Base-by-base conservation (phyloP, 2,113 vertebrate species). In the Gymnorhina tibicen region DNA sequence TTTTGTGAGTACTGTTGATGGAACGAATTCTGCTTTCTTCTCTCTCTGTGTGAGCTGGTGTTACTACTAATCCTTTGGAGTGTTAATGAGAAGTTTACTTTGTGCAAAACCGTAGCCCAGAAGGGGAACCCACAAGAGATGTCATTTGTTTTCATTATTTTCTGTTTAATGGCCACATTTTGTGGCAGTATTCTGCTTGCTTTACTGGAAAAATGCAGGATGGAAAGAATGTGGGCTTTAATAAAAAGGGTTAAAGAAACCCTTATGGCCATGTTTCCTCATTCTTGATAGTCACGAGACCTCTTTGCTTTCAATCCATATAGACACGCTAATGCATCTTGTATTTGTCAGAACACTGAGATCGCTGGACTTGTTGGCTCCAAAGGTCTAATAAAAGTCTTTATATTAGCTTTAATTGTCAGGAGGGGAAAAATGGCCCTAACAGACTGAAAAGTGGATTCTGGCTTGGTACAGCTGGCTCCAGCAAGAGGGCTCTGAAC, bases 341-440 rank as follows among this genome's bases (percentile, higher is more conserved):
- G 79, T 84, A 60, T 80, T 90, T 88, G 93, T 92, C 2, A 1
- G 78, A 81, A 81, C 56, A 72, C 44, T 30, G 64, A 85, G 64
- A 60, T 86, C 2, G 32, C 83, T 87, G 90, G 93, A 95, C 64
- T 81, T 70, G 35, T 88, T 94, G 95, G 90, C 93, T 96, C 92
- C 95, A 89, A 92, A 91, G 60, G 75, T 49, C 95, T 96, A 78
- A 86, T 91, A 94, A 91, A 94, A 86, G 26, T 52, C 68, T 94
- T 96, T 74, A 67, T 94, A 63, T 92, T 86, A 20, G n/a, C 39
- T 95, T 93, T 88, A 83, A 89, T 84, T 88, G 60, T 81, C 73
- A 84, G 46, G 39, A 93, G 41, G 10, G 53, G 33, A 6, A 58
- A 88, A 92, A 55, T 23, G 49, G 46, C 66, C 46, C 23, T 69